Evolutionary conservation across 2,113 vertebrate species (phyloP), one percentile per base, ranked within the genome.

Genomic region (Furnarius figulus): DNA sequence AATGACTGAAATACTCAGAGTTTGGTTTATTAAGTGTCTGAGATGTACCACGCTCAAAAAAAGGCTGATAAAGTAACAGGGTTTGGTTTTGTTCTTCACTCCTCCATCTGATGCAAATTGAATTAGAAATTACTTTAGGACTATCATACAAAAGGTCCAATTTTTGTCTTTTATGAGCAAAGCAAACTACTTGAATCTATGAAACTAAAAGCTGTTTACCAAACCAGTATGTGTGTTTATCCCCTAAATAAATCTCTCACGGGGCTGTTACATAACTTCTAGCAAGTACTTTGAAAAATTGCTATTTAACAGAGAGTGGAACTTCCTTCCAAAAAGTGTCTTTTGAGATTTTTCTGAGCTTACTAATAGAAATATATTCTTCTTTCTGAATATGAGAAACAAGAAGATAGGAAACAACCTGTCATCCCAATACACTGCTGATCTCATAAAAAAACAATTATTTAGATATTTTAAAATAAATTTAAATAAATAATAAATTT

Each of bases 211-310:
- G 55, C 90, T 92, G 90, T 87, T 87, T 92, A 82, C 70, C 62
- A 75, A 82, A 76, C 49, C 55, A 87, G 55, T 82, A 70, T 81
- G 71, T 70, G 35, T 81, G 77, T 81, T 87, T 92, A 87, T 70
- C 62, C 62, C 70, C 63, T 56, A 87, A 92, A 86, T 81, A 91
- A 80, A 87, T 92, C 70, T 87, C 70, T 92, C 88, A 85, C 25
- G 73, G 31, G 49, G 23, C 53, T 78, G 42, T 81, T 87, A 88
- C 18, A 68, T 81, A 37, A 77, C 89, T 92, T 85, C 66, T 73
- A 79, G 35, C 62, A 62, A 78, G 11, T 72, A 65, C 66, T 91
- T 75, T 21, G 37, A 88, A 81, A n/a, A 89, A 89, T 20, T 86
- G 30, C 35, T 89, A 16, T 93, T 84, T 90, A 90, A 39, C 17